Evolutionary conservation across 2,888 invertebrate species (phyloP), one percentile per base, ranked within the genome.

Genomic region (Dryadula phaetusa): DNA sequence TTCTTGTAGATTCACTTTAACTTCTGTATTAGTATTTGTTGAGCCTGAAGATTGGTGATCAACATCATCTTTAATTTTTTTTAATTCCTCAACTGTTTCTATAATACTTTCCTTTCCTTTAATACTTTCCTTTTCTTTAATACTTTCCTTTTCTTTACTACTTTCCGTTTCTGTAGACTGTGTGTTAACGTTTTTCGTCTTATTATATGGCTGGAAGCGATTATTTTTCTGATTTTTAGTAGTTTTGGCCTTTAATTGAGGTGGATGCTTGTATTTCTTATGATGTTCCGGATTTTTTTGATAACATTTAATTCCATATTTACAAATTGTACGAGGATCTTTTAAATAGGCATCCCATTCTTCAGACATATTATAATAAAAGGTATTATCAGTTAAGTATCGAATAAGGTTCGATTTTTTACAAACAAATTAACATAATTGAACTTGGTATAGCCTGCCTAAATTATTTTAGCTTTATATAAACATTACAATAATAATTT

Each of bases 221-320:
- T 78, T 72, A 22, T 75, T 72, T 3, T 63, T 68, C 28, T 66
- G 67, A 32, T 72, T 80, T 20, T 77, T 76, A 34, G 72, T 60
- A 73, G 40, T 73, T 78, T 75, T 81, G 77, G 18, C 70, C 82
- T 79, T 82, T 14, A 71, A 64, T 64, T 72, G 86, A 53, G 93
- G 92, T 12, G 96, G 96, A 84, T 98, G 97, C 85, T 96, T 97
- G 75, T 94, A 98, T 79, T 95, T 95, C 67, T 93, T 88, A 65
- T 93, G 93, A 88, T 98, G 98, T 0, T 91, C 88, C 0, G 95
- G 91, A 90, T 97, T 98, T 80, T 95, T 96, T 80, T 97, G 97
- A 83, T 97, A 98, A 84, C 98, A 98, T 74, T 95, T 94, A 5
- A 81, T 83, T 62, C 97, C 96, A 82, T 96, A 98, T 87, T 95